A percentile compares a stretch with the other conserved stretches of the same genome.
Evolutionary conservation across 2,797 vertebrate genomes (phyloP).

Genomic region (Lepus townsendii): DNA sequence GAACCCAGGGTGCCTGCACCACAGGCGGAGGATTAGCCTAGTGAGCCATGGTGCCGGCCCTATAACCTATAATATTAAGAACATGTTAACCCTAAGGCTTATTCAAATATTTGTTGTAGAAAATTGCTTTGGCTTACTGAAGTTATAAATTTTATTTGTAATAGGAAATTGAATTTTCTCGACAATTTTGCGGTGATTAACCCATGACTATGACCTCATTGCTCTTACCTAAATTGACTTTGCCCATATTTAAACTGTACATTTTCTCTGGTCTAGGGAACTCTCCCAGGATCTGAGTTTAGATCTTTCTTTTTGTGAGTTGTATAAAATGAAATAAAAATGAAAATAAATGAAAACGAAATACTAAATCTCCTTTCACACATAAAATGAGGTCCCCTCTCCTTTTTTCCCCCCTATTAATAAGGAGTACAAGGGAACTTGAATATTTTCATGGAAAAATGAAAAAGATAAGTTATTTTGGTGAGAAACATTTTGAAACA

Average conservation of each 20-base stretch:
- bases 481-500: too few species aligned
- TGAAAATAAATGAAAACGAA: conserved; percentile 30
- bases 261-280: neutral
- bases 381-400: neutral
- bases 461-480: too few species aligned
- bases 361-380: neutral
- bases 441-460: too few species aligned
- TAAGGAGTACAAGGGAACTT: neutral
- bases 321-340: neutral
- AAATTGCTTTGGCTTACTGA: conserved; percentile 54
- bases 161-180: conserved; percentile 60
- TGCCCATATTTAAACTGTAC: neutral
- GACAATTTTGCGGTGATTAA: conserved; percentile 60
- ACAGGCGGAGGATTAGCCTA: too few species aligned
- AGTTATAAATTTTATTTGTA: conserved; percentile 46
- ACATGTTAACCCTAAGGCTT: conserved; percentile 39
- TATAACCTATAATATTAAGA: conserved; percentile 41
- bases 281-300: neutral
- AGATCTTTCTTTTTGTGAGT: neutral
- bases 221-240: conserved; percentile 43
- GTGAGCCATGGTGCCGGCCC: too few species aligned
- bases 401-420: neutral
- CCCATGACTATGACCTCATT: conserved; percentile 7
- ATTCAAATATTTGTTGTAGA: conserved; percentile 60
- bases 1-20: too few species aligned